Conservation (phyloP, 2,797 vertebrate species). For the Microhierax caerulescens region DNA sequence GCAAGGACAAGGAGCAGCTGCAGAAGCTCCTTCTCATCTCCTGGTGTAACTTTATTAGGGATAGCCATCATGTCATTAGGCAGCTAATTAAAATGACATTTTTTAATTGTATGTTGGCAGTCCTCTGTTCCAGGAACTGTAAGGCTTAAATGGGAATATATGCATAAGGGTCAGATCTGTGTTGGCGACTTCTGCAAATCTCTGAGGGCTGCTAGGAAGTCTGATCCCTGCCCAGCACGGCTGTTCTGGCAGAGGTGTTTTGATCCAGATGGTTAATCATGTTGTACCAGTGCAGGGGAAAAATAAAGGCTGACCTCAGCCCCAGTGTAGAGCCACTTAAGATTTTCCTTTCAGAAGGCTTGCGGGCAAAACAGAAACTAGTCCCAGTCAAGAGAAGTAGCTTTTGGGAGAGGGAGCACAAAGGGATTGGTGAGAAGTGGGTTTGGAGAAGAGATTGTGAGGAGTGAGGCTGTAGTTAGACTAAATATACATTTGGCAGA, state of each 20-base stretch:
- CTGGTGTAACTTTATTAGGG: neutral
- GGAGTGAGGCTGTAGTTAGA: neutral
- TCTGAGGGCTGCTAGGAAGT: neutral
- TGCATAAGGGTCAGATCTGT: neutral
- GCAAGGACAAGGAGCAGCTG: neutral
- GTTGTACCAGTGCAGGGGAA: neutral
- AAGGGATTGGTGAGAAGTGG: neutral
- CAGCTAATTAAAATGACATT: conserved; percentile 1
- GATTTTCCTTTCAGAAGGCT: neutral
- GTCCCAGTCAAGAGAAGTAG: neutral
- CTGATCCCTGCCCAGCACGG: neutral
- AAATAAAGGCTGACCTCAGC: neutral
- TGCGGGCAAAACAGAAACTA: neutral
- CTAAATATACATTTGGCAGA: neutral
- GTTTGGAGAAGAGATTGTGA: neutral
- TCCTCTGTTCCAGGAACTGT: neutral
- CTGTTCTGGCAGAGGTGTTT: neutral
- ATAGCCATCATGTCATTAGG: neutral
- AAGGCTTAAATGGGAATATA: neutral
- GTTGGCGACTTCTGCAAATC: neutral
- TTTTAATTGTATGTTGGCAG: neutral
- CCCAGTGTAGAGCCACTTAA: neutral
- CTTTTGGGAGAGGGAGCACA: neutral
- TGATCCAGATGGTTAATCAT: neutral
- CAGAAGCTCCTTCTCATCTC: neutral